phyloP scores from a whole-genome alignment of 2,797 vertebrate species.

The Characodon lateralis region DNA sequence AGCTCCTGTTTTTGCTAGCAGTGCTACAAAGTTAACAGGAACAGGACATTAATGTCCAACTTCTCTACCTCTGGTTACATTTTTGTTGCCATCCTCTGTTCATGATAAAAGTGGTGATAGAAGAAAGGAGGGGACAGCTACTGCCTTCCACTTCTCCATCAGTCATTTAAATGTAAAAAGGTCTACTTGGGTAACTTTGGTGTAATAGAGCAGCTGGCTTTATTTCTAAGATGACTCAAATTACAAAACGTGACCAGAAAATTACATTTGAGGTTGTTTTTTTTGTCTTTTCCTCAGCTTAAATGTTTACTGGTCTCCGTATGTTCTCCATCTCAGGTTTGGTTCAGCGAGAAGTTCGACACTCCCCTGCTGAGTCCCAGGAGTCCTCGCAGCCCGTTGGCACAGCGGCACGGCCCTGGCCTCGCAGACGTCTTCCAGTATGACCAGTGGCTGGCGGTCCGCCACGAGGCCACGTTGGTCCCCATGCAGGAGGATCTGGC shows the following conservation, averaged over 20 bases:
- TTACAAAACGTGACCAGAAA: not conserved
- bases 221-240: not conserved
- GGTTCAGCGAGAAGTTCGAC: slow-evolving; percentile 89
- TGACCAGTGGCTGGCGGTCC: slow-evolving; percentile 94
- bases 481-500: slow-evolving; percentile 98
- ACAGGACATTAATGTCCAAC: no score
- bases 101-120: no score
- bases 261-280: no score
- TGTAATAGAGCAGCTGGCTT: not conserved
- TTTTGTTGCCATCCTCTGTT: no score
- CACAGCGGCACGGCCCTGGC: slow-evolving; percentile 89
- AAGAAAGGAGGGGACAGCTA: no score
- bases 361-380: slow-evolving; percentile 80
- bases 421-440: slow-evolving; percentile 92
- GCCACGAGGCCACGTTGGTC: slow-evolving; percentile 91
- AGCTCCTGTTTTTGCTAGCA: not conserved
- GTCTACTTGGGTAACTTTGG: not conserved
- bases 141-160: no score
- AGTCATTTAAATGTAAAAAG: no score
- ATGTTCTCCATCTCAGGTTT: slow-evolving; percentile 77
- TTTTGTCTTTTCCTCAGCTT: accelerated
- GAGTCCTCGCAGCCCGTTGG: slow-evolving; percentile 84
- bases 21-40: not conserved
- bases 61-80: no score
- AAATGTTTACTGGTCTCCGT: no score